Evolutionary conservation across 2,113 vertebrate species (phyloP).

Genomic region (Urocynchramus pylzowi): DNA sequence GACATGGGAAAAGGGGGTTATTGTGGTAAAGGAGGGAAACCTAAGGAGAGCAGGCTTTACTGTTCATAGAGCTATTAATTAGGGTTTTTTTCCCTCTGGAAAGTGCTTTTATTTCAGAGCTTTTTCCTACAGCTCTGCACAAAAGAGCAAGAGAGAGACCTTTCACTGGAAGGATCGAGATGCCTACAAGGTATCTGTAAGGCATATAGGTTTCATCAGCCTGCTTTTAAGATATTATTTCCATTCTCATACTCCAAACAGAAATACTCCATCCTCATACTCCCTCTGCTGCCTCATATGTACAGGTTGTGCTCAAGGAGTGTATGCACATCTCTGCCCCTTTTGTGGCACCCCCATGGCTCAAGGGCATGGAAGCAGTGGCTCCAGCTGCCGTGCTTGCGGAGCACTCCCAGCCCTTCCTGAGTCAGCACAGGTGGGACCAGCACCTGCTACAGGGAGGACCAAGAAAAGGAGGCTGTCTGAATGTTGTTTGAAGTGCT

Average conservation of each 20-base stretch:
- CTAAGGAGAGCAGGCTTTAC: not conserved
- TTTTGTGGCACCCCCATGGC: accelerated
- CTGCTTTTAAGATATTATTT: not conserved
- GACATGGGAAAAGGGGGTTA: not conserved
- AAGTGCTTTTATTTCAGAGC: not conserved
- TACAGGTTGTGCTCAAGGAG: not conserved
- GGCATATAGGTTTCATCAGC: not conserved
- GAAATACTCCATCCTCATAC: too few species aligned
- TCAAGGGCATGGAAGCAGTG: accelerated
- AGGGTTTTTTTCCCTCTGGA: not conserved
- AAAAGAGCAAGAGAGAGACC: not conserved
- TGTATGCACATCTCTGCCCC: not conserved
- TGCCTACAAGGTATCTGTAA: not conserved
- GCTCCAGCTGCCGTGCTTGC: not conserved
- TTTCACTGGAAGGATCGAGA: not conserved
- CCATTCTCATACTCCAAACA: not conserved
- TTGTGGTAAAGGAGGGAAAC: not conserved
- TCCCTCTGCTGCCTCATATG: not conserved
- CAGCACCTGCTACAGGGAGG: not conserved
- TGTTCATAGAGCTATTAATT: not conserved
- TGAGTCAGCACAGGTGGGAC: not conserved
- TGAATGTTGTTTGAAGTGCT: not conserved
- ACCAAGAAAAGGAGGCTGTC: not conserved
- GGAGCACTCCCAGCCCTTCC: not conserved
- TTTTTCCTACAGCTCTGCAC: not conserved